Base-by-base conservation (phyloP, 1,140 invertebrate genomes). In the Holotrichia oblita region DNA sequence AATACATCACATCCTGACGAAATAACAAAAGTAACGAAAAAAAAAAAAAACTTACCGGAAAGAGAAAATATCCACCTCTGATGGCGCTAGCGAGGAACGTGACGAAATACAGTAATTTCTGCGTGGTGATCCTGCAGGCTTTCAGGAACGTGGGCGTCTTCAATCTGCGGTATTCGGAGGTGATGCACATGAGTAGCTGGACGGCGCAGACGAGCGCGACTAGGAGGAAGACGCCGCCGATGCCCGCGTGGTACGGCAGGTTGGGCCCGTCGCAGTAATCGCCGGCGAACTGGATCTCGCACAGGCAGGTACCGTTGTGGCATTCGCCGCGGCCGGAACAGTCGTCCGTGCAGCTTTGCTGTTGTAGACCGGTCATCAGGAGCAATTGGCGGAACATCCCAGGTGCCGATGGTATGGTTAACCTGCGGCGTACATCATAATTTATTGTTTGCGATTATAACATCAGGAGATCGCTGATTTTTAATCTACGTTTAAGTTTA, bases 261-360 rank as follows among this genome's bases (percentile, higher is more conserved):
- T 92, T 92, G 78, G 89, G 91, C 59, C 89, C 89, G 80, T 90
- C 88, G 85, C 91, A 92, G 78, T 90, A 87, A 77, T 91, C 90
- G 10, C 91, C 91, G 20, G 90, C 84, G 85, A 89, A 89, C 76
- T 91, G 91, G 85, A 97, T 96, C 89, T 97, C 94, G 87, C 96
- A 98, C 79, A 96, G 89, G 85, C 96, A 97, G 42, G 94, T 95
- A 59, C 96, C 95, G 87, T 97, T 95, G 80, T 95, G 91, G 87
- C 96, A 98, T 87, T 96, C 95, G 9, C 96, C 96, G 79, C 95
- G 93, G n/a, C 95, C 95, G 79, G 93, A 96, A 88, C 95, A 97
- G 87, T 94, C 93, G 74, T 88, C 88, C 73, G 87, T 87, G 84
- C 89, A 90, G 79, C 79, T 85, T 73, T 78, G 27, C 27, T 34